These are phyloP conservation scores for Octodon degus DNA, from an alignment of 2,113 vertebrate genomes.

Conservation along the genomic window DNA sequence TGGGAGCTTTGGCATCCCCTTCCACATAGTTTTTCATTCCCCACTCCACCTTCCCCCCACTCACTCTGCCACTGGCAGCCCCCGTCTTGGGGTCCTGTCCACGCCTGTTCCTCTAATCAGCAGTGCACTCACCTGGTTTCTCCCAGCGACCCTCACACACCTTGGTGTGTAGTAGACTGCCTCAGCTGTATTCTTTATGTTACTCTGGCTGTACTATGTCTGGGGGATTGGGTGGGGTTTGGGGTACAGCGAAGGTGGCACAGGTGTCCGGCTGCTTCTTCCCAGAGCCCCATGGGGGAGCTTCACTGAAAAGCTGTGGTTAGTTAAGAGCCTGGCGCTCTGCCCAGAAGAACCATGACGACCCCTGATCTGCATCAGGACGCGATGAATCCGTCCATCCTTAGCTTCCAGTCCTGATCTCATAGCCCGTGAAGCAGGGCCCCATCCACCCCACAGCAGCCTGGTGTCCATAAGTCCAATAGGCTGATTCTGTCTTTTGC, in stretches of 20 bases:
- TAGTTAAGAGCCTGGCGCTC: constrained; percentile 44
- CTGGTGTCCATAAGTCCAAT: background rate
- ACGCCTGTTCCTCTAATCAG: background rate
- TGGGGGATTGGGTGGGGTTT: background rate
- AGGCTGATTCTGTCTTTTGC: background rate
- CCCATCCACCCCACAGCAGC: background rate
- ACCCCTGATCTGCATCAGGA: background rate
- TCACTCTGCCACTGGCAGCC: background rate
- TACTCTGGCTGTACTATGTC: background rate
- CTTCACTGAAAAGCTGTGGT: constrained; percentile 2
- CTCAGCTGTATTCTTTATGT: constrained; percentile 42
- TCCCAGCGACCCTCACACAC: background rate
- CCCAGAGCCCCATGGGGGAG: constrained; percentile 23
- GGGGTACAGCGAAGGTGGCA: background rate
- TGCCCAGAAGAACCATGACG: background rate
- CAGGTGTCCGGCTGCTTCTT: constrained; percentile 57
- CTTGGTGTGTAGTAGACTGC: background rate
- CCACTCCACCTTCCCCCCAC: background rate
- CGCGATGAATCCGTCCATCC: background rate
- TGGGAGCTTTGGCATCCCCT: background rate
- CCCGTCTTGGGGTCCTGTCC: background rate
- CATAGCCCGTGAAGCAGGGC: background rate
- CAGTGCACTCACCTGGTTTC: constrained; percentile 53
- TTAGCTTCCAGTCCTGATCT: background rate
- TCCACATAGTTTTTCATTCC: background rate